phyloP scores from a whole-genome alignment of 2,113 vertebrate genomes.

The Albula glossodonta region DNA sequence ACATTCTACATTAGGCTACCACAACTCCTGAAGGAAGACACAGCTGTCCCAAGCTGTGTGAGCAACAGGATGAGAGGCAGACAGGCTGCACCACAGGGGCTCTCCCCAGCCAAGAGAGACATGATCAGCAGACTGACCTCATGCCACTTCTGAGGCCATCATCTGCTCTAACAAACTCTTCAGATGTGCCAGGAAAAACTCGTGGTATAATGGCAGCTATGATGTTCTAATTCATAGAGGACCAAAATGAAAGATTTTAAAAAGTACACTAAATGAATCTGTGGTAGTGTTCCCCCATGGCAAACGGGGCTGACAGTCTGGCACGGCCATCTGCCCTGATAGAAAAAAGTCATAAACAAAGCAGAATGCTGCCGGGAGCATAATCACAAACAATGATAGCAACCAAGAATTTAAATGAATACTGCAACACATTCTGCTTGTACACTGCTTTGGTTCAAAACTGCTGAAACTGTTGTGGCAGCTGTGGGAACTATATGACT shows the following conservation, averaged over 20 bases:
- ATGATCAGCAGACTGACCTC: slow-evolving; percentile 1
- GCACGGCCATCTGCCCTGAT: not conserved
- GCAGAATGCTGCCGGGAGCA: not conserved
- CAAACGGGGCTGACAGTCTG: not conserved
- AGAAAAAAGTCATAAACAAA: not conserved
- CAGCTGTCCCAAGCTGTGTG: not conserved
- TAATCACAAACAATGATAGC: not conserved
- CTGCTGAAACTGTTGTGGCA: not conserved
- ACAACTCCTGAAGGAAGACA: not conserved
- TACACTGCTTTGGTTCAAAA: not conserved
- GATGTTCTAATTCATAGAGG: not conserved
- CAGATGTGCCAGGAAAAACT: not conserved
- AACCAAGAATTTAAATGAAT: not conserved
- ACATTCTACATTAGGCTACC: no score
- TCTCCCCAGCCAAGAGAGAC: slow-evolving; percentile 11
- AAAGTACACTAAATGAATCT: not conserved
- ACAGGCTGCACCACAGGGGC: slow-evolving; percentile 1
- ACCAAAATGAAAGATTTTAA: not conserved
- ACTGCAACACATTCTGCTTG: not conserved
- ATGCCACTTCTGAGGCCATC: not conserved
- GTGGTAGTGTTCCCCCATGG: not conserved
- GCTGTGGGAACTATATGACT: not conserved
- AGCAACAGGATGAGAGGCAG: slow-evolving; percentile 25
- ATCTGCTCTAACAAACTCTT: not conserved
- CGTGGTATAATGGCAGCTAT: not conserved